phyloP scores from a whole-genome alignment of 2,888 invertebrate genomes.

The Mesodorylaimus sp. region DNA sequence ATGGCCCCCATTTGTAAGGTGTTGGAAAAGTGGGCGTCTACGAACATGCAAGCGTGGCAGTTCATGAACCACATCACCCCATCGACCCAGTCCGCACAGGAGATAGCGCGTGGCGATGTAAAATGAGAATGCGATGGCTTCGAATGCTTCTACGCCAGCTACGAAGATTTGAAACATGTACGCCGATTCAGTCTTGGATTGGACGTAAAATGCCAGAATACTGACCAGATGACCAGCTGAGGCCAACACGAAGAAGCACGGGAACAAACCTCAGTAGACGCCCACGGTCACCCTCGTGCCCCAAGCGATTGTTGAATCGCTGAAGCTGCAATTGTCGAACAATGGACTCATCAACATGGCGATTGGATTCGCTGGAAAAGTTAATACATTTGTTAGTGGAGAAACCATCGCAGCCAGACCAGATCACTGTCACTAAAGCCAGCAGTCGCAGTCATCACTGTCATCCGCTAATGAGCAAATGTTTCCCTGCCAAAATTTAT shows the following conservation, averaged over 20 bases:
- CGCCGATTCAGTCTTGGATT: not conserved
- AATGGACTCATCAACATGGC: no score
- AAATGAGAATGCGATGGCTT: not conserved
- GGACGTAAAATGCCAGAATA: not conserved
- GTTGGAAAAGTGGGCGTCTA: not conserved
- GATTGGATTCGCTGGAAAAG: no score
- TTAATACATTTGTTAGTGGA: no score
- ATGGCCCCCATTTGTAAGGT: not conserved
- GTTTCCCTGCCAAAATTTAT: no score
- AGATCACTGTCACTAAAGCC: no score
- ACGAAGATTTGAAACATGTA: not conserved
- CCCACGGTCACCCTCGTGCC: not conserved
- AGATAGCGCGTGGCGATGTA: no score
- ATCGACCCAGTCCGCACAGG: not conserved
- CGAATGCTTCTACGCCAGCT: not conserved
- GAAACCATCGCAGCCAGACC: no score
- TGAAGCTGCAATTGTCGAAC: not conserved
- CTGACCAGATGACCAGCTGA: not conserved
- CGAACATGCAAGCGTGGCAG: not conserved
- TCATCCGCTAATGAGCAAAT: no score
- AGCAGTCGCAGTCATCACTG: no score
- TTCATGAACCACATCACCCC: not conserved
- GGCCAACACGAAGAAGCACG: not conserved
- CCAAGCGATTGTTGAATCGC: not conserved
- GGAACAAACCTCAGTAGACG: not conserved